Percentiles rank a stretch among this genome's conserved stretches.
Conservation (phyloP, 2,797 vertebrate genomes). For the Prunella strophiata region DNA sequence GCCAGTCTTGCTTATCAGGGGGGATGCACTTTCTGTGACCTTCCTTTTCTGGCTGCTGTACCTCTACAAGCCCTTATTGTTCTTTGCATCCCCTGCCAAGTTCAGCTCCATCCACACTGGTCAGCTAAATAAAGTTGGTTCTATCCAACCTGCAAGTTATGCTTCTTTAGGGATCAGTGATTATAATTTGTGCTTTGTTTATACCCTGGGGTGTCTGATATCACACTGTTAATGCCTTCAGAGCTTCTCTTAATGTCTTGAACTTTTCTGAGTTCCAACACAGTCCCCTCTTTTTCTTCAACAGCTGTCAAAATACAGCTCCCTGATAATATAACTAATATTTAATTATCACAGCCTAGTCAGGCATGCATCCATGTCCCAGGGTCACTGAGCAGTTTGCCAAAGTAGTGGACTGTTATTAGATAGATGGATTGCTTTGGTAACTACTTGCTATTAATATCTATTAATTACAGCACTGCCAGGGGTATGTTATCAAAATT, state of each 20-base stretch:
- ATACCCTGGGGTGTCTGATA: background rate
- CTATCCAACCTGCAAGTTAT: background rate
- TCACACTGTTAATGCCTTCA: slow-evolving; percentile 9
- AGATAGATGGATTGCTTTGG: slow-evolving; percentile 10
- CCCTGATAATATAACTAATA: background rate
- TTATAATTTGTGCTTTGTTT: slow-evolving; percentile 31
- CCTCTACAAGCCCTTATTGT: background rate
- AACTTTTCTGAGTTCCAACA: background rate
- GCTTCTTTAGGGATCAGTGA: slow-evolving; percentile 1
- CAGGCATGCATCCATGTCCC: background rate
- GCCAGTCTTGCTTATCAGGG: background rate
- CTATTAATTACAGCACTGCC: slow-evolving; percentile 19
- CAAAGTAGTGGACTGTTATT: slow-evolving; percentile 14
- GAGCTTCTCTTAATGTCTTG: background rate
- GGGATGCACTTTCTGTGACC: background rate
- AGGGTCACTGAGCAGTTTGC: slow-evolving; percentile 16
- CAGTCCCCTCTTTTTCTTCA: background rate
- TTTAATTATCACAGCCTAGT: slow-evolving; percentile 32
- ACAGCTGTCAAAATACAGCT: slow-evolving; percentile 1
- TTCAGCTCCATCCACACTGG: background rate
- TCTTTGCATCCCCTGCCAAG: background rate
- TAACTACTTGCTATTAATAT: slow-evolving; percentile 32
- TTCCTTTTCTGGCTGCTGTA: background rate
- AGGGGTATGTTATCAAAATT: background rate
- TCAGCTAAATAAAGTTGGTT: background rate